Evolutionary conservation across 2,888 invertebrate species (phyloP).

Genomic region (Lepidonotus clava): DNA sequence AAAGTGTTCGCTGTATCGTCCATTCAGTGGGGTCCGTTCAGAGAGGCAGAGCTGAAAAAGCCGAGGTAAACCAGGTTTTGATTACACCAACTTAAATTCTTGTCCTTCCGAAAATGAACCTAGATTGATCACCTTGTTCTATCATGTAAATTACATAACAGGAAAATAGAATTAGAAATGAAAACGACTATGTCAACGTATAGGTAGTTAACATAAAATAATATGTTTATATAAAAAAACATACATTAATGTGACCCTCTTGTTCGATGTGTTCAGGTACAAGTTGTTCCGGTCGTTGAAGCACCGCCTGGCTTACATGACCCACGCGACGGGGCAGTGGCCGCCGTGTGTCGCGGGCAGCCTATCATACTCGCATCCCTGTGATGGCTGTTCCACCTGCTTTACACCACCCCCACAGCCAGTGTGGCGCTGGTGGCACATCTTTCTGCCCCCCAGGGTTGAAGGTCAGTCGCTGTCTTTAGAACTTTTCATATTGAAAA

Average conservation of each 20-base stretch:
- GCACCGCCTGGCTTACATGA: conserved; percentile 88
- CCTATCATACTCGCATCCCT: conserved; percentile 89
- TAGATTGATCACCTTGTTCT: too few relatives aligned
- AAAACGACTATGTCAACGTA: too few relatives aligned
- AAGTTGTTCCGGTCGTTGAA: conserved; percentile 92
- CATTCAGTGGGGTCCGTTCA: conserved; percentile 92
- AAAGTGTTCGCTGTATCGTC: conserved; percentile 90
- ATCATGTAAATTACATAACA: too few relatives aligned
- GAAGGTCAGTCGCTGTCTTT: too few relatives aligned
- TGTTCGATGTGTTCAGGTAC: conserved; percentile 84
- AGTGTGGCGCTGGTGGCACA: conserved; percentile 82
- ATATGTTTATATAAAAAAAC: too few relatives aligned
- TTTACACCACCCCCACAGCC: conserved; percentile 57
- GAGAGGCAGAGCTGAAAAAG: conserved; percentile 87
- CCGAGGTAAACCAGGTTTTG: too few relatives aligned
- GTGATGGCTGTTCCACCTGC: conserved; percentile 90
- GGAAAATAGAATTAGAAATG: too few relatives aligned
- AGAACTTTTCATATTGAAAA: too few relatives aligned
- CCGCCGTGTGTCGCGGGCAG: conserved; percentile 84
- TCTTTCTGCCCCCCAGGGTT: conserved; percentile 79
- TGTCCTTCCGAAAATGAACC: too few relatives aligned
- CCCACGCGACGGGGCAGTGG: conserved; percentile 80
- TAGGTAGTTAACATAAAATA: too few relatives aligned
- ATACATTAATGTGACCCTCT: too few relatives aligned
- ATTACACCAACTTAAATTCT: too few relatives aligned